A percentile compares a stretch with the other conserved stretches of the same genome.
Conservation (phyloP, 2,888 invertebrate genomes). For the Drosophila imparisetae region DNA sequence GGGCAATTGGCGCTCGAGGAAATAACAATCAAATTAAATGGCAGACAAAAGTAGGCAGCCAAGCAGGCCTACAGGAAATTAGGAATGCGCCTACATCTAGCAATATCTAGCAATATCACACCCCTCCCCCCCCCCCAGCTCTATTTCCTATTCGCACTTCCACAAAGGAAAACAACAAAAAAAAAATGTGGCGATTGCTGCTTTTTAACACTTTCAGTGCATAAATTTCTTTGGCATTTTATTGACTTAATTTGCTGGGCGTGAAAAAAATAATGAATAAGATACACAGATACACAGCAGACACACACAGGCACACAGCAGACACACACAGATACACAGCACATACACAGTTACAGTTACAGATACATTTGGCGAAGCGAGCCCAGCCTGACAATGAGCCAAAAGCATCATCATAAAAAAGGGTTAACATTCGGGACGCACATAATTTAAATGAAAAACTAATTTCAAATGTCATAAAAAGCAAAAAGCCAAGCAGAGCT, state of each 20-base stretch:
- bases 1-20: conserved; percentile 63
- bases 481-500: conserved; percentile 38
- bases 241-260: conserved; percentile 74
- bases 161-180: not conserved
- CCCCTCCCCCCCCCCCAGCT: not conserved
- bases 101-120: not conserved
- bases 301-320: conserved; percentile 1
- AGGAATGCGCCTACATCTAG: conserved; percentile 57
- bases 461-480: conserved; percentile 63
- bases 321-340: conserved; percentile 1
- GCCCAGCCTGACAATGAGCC: conserved; percentile 17
- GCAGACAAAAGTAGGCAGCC: conserved; percentile 41
- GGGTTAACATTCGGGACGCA: conserved; percentile 49
- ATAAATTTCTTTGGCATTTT: conserved; percentile 66
- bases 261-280: conserved; percentile 70
- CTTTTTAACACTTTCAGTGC: conserved; percentile 67
- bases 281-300: conserved; percentile 18
- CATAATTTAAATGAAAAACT: conserved; percentile 66
- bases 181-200: conserved; percentile 42
- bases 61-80: conserved; percentile 62
- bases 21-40: conserved; percentile 78
- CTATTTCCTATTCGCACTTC: not conserved
- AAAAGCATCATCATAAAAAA: conserved; percentile 40
- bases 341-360: conserved; percentile 5
- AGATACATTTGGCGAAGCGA: conserved; percentile 1